Evolutionary conservation across 2,888 invertebrate species (phyloP), one percentile per base, ranked within the genome.

Genomic region (Hirtodrosophila trivittata): DNA sequence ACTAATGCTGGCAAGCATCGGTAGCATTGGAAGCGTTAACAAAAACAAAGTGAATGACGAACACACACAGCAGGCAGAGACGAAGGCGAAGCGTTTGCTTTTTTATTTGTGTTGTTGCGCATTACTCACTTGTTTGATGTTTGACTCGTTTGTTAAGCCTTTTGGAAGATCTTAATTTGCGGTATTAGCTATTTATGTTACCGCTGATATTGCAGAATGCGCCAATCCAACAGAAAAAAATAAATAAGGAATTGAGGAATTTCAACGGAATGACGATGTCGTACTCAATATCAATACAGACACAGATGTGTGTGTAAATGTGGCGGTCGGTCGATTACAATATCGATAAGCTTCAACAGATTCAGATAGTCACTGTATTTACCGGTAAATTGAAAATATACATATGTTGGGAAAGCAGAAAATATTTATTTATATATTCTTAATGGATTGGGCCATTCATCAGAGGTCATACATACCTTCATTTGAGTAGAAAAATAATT

Each of bases 41-140:
- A 68, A 83, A 64, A 77, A 83, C 80, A 80, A 77, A 68, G 46
- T 55, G 65, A 56, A 71, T 62, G 72, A 54, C 72, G 56, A 52
- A 60, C 33, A 52, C 32, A 14, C 14, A 43, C 30, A 39, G 37
- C 38, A 28, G 12, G 10, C n/a, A 47, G 10, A 45, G 51, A 35
- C 9, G 43, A 33, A 32, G 43, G 46, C 37, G 46, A 37, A 37
- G 50, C 51, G 42, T 38, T 66, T 51, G 16, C 43, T 38, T 50
- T 26, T 52, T 35, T 51, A 26, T 12, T 21, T 41, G 12, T 56
- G n/a, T 39, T 46, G 74, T 38, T 57, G 60, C 62, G 57, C 57
- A 75, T 63, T 69, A 80, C 72, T 75, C 46, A 77, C 77, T 26
- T 65, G 56, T 55, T 62, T 64, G 42, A 37, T 64, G 55, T 41